Percentiles rank a stretch among this genome's conserved stretches.
phyloP scores from a whole-genome alignment of 2,113 vertebrate genomes.

The Coreoperca whiteheadi region DNA sequence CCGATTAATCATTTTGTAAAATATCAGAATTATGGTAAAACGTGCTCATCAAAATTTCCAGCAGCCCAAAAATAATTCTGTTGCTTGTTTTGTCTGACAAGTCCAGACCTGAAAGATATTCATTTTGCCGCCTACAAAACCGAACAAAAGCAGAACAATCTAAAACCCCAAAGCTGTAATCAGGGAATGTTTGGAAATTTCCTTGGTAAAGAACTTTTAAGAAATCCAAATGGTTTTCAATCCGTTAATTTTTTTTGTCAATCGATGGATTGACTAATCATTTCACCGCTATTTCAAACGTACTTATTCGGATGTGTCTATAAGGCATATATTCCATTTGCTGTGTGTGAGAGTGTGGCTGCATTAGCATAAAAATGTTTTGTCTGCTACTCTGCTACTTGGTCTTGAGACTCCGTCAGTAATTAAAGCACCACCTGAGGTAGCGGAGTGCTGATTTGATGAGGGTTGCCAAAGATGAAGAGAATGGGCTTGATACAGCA shows the following conservation, averaged over 20 bases:
- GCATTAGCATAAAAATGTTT: constrained; percentile 63
- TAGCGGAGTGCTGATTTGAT: constrained; percentile 77
- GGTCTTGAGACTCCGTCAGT: constrained; percentile 67
- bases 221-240: not conserved
- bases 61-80: not conserved
- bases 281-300: not conserved
- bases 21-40: not conserved
- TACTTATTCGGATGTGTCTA: not conserved
- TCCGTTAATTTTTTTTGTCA: not conserved
- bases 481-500: constrained; percentile 74
- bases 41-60: not conserved
- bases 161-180: not conserved
- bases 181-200: too few relatives aligned
- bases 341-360: constrained; percentile 16
- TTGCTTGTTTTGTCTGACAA: not conserved
- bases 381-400: constrained; percentile 49
- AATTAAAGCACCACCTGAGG: constrained; percentile 80
- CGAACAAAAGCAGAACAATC: not conserved
- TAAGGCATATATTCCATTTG: not conserved
- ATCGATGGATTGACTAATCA: not conserved
- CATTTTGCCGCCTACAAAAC: not conserved
- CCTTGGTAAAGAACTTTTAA: not conserved
- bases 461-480: constrained; percentile 77
- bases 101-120: not conserved
- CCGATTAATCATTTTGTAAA: not conserved